Percentiles rank a stretch among this genome's conserved stretches.
These are phyloP conservation scores for Lysandra bellargus DNA, from an alignment of 2,888 invertebrate genomes.

Conservation along the genomic window DNA sequence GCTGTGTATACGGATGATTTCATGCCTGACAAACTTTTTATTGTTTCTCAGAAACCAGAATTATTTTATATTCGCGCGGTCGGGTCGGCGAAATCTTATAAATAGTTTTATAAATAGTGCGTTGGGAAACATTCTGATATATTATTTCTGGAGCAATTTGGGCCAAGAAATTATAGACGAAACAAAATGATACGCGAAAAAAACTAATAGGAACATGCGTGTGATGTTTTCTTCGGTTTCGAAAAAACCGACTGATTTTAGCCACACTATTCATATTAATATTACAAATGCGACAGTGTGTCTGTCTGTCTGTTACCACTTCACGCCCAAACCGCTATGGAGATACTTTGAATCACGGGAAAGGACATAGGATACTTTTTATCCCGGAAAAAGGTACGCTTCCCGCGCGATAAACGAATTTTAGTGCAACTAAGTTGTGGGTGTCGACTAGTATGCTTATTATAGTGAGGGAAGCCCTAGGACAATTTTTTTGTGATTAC, in stretches of 20 bases:
- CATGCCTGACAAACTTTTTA: constrained; percentile 3
- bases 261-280: not conserved
- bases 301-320: too few relatives aligned
- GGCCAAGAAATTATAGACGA: constrained; percentile 12
- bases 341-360: too few relatives aligned
- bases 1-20: not conserved
- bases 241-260: not conserved
- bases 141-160: constrained; percentile 22
- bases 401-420: too few relatives aligned
- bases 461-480: too few relatives aligned
- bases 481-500: too few relatives aligned
- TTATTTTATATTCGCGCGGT: constrained; percentile 6
- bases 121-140: constrained; percentile 25
- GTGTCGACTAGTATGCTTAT: too few relatives aligned
- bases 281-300: not conserved
- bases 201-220: not conserved
- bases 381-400: too few relatives aligned
- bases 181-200: constrained; percentile 12
- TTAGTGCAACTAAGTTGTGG: too few relatives aligned
- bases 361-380: too few relatives aligned
- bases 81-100: constrained; percentile 4
- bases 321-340: too few relatives aligned
- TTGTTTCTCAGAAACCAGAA: constrained; percentile 14
- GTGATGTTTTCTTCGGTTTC: not conserved
- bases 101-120: constrained; percentile 27